A percentile compares a stretch with the other conserved stretches of the same genome.
Conservation (phyloP, 2,888 invertebrate species). For the Oscheius sp. region DNA sequence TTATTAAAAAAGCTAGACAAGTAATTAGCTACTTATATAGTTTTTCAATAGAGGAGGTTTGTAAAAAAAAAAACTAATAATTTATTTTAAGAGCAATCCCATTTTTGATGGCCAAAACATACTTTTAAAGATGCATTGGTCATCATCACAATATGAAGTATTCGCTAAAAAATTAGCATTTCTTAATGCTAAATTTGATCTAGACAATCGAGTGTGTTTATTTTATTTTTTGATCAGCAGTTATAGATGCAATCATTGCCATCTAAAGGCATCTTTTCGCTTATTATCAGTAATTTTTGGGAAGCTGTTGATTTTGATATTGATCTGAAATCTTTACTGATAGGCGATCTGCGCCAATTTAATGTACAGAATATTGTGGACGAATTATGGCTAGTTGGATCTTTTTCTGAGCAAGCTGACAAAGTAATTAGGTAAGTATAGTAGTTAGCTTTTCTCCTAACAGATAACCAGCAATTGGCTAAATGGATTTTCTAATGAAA, state of each 20-base stretch:
- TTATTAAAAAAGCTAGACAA: neutral
- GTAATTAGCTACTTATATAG: neutral
- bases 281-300: conserved; percentile 40
- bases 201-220: neutral
- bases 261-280: conserved; percentile 31
- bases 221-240: neutral
- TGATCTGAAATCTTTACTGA: conserved; percentile 35
- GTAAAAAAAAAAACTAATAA: neutral
- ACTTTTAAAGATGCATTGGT: conserved; percentile 7
- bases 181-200: neutral
- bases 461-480: neutral
- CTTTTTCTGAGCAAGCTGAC: neutral
- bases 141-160: neutral
- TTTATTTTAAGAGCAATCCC: conserved; percentile 4
- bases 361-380: conserved; percentile 32
- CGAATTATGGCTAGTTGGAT: conserved; percentile 47
- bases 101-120: conserved; percentile 8
- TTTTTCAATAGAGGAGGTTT: neutral
- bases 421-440: too few species aligned
- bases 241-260: conserved; percentile 11
- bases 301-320: conserved; percentile 42
- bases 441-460: neutral
- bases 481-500: too few species aligned
- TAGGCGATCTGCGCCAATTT: conserved; percentile 47
- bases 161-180: neutral